phyloP scores from a whole-genome alignment of 2,797 vertebrate species.

The Mus caroli region DNA sequence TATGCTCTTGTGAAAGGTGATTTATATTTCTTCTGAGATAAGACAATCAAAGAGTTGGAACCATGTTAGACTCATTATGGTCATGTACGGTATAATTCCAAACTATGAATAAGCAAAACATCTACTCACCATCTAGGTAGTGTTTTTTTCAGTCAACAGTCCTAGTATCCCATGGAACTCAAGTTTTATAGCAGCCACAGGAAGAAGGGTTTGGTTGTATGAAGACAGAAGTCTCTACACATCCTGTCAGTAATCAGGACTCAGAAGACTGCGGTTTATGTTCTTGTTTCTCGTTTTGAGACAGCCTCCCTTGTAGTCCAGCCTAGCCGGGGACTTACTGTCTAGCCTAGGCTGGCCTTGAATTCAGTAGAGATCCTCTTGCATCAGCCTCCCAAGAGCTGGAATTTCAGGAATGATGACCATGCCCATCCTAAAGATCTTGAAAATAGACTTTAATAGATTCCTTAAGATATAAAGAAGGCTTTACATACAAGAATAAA shows the following conservation, averaged over 20 bases:
- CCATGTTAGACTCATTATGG: neutral
- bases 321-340: neutral
- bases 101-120: constrained; percentile 44
- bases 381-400: neutral
- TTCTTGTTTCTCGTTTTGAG: neutral
- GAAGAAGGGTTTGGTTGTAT: neutral
- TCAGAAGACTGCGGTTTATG: constrained; percentile 18
- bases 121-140: neutral
- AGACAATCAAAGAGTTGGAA: neutral
- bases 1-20: constrained; percentile 19
- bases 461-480: neutral
- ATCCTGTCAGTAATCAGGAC: neutral
- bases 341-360: neutral
- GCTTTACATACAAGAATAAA: constrained; percentile 32
- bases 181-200: neutral
- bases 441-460: constrained; percentile 4
- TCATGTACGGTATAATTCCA: constrained; percentile 16
- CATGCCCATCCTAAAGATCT: neutral
- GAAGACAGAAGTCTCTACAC: constrained; percentile 14
- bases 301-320: neutral
- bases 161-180: neutral
- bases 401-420: neutral
- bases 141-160: constrained; percentile 26
- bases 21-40: neutral
- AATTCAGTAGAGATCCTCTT: neutral